Conservation (phyloP, 2,888 invertebrate species). For the Cheiracanthium punctorium region DNA sequence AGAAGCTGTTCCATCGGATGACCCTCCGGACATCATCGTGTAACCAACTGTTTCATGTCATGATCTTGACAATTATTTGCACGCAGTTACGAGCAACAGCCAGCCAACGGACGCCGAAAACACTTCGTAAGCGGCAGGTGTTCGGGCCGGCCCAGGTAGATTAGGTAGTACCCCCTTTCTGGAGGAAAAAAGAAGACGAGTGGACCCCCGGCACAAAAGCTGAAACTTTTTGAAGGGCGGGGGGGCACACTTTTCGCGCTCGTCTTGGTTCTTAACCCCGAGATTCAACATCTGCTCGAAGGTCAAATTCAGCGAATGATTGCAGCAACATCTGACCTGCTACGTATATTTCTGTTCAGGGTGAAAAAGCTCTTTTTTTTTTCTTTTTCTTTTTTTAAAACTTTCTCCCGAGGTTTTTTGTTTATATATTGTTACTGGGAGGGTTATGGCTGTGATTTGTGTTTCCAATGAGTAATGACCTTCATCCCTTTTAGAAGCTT, state of each 20-base stretch:
- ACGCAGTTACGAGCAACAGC: slow-evolving; percentile 33
- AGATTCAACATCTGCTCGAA: slow-evolving; percentile 55
- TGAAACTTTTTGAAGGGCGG: slow-evolving; percentile 15
- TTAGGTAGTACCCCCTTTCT: no score
- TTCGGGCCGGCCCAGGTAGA: slow-evolving; percentile 13
- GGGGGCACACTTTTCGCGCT: neutral
- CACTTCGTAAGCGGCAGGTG: slow-evolving; percentile 39
- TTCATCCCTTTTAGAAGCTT: no score
- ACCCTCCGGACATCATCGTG: slow-evolving; percentile 16
- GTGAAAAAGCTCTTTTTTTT: neutral
- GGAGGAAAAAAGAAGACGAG: slow-evolving; percentile 16
- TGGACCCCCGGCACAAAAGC: slow-evolving; percentile 30
- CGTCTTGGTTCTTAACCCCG: slow-evolving; percentile 39
- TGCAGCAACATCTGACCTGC: neutral
- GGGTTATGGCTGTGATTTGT: no score
- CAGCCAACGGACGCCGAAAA: slow-evolving; percentile 36
- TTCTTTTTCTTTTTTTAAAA: neutral
- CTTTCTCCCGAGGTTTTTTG: neutral
- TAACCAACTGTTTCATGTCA: slow-evolving; percentile 30
- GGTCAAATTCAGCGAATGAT: slow-evolving; percentile 21
- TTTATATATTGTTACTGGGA: no score
- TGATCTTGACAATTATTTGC: slow-evolving; percentile 46
- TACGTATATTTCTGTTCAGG: neutral
- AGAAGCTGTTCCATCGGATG: neutral
- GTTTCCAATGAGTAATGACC: no score